A percentile compares a stretch with the other conserved stretches of the same genome.
Evolutionary conservation across 2,888 invertebrate genomes (phyloP).

Genomic region (Brenthis hecate): DNA sequence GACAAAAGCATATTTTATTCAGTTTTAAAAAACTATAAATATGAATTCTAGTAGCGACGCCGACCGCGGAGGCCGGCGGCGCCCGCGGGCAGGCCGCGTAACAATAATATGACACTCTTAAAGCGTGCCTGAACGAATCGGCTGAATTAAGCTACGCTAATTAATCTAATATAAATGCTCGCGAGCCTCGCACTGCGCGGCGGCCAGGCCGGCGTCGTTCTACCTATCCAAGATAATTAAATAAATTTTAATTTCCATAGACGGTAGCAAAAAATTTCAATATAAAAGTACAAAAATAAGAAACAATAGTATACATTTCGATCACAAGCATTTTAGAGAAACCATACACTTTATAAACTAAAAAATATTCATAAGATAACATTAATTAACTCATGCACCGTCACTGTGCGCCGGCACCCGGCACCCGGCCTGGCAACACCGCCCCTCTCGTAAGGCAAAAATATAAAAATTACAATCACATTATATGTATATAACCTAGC

Average conservation of each 20-base stretch:
- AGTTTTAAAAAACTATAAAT: too few species aligned
- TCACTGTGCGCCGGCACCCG: background rate
- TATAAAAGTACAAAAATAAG: slow-evolving; percentile 2
- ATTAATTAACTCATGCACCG: too few species aligned
- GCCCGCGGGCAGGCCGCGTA: slow-evolving; percentile 42
- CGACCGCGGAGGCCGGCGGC: slow-evolving; percentile 31
- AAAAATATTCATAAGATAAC: background rate
- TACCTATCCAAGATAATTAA: background rate
- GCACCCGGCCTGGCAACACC: slow-evolving; percentile 17
- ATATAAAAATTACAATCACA: slow-evolving; percentile 23
- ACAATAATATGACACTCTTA: slow-evolving; percentile 65
- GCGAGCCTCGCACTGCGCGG: slow-evolving; percentile 26
- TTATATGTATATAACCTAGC: slow-evolving; percentile 22
- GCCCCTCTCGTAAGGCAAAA: slow-evolving; percentile 9
- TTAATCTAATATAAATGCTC: slow-evolving; percentile 42
- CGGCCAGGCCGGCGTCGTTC: too few species aligned
- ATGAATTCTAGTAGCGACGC: background rate
- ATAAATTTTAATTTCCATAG: background rate
- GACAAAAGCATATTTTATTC: too few species aligned
- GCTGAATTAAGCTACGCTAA: slow-evolving; percentile 39
- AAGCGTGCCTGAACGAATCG: slow-evolving; percentile 54
- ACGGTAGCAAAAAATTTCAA: background rate
- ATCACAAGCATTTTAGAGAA: background rate
- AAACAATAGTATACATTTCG: background rate
- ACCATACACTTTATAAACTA: background rate